Evolutionary conservation across 1,140 invertebrate genomes (phyloP), one percentile per base, ranked within the genome.

Genomic region (Zophobas morio): DNA sequence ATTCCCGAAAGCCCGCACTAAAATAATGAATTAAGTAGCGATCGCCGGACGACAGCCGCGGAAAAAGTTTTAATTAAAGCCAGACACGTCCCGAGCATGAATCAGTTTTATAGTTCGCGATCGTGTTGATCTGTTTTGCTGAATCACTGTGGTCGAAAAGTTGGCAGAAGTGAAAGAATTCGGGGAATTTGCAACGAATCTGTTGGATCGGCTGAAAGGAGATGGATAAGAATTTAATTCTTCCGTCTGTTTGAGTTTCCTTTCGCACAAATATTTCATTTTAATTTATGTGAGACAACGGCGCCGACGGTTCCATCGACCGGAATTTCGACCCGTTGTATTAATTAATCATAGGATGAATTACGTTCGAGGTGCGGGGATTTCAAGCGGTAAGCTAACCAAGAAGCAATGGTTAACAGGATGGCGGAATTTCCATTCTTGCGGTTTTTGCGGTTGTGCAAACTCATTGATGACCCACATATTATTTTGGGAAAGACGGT

Each of bases 141-240:
- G 60, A 66, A 42, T 66, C 60, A 66, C 32, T 66, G 60, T 20
- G 60, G 60, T 66, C 35, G 60, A 66, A 66, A 66, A 66, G 57
- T 63, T 63, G 37, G 57, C 57, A 40, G 57, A 63, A 63, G 37
- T 66, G 39, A 46, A 66, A 46, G 60, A 66, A 66, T 66, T 66
- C 39, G 2, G 20, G 32, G 60, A 63, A 63, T 63, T 63, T 63
- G 57, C 36, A 63, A 51, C 49, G 49, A 63, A 40, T 42, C 57
- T 40, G 57, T 1, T 63, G 1, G 8, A 63, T 32, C 36, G 6
- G n/a, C 37, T 40, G 57, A 63, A 42, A n/a, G 57, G 36, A 40
- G 37, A 66, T 66, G 60, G 60, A 46, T 42, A 66, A 66, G 60
- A 66, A 66, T 66, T 66, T 66, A 66, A 66, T 66, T 66, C 60